Percentiles rank a stretch among this genome's conserved stretches.
Evolutionary conservation across 1,140 invertebrate genomes (phyloP).

Genomic region (Diprion similis): DNA sequence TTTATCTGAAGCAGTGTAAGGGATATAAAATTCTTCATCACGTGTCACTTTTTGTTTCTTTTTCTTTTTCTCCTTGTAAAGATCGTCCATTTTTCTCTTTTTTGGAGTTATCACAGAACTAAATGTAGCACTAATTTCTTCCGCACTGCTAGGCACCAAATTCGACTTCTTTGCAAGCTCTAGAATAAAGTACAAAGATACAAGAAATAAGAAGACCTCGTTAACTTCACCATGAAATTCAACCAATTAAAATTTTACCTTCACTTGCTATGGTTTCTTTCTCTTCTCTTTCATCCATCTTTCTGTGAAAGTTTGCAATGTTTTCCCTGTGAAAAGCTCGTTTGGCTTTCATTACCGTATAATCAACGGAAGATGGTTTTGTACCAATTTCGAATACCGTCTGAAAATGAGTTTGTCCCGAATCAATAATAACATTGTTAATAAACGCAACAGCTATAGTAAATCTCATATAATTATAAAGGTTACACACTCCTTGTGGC

Average conservation of each 20-base stretch:
- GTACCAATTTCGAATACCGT: slow-evolving; percentile 94
- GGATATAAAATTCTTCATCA: slow-evolving; percentile 85
- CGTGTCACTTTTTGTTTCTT: slow-evolving; percentile 62
- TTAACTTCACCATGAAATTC: neutral
- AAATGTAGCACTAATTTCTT: slow-evolving; percentile 56
- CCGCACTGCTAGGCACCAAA: slow-evolving; percentile 44
- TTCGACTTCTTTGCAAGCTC: slow-evolving; percentile 25
- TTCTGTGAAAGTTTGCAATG: slow-evolving; percentile 60
- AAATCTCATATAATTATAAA: slow-evolving; percentile 11
- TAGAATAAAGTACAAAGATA: neutral
- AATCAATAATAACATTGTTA: slow-evolving; percentile 26
- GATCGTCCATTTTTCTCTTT: slow-evolving; percentile 65
- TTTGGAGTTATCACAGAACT: slow-evolving; percentile 66
- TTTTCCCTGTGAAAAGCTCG: slow-evolving; percentile 69
- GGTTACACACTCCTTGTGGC: slow-evolving; percentile 77
- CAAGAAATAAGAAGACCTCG: neutral
- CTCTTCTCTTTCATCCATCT: slow-evolving; percentile 55
- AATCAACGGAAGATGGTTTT: slow-evolving; percentile 78
- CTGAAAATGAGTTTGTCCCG: slow-evolving; percentile 63
- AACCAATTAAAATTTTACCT: slow-evolving; percentile 34
- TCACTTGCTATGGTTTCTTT: slow-evolving; percentile 48
- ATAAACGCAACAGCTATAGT: neutral
- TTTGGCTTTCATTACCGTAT: slow-evolving; percentile 77
- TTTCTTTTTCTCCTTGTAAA: slow-evolving; percentile 65
- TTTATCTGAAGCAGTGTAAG: slow-evolving; percentile 84